Conservation (phyloP, 2,113 vertebrate species). For the Helogale parvula region DNA sequence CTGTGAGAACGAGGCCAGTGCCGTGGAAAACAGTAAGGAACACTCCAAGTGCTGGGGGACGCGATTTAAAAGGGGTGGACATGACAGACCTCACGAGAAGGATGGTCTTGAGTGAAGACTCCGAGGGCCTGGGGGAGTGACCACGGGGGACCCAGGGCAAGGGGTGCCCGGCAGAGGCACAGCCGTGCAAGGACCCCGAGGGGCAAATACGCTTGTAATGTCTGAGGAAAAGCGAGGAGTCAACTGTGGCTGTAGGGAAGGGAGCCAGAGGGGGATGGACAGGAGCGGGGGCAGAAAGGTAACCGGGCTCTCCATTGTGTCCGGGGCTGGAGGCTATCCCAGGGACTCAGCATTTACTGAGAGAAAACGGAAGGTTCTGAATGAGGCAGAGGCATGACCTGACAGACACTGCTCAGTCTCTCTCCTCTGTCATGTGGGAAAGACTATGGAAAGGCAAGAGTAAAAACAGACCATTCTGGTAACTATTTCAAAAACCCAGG, state of each 20-base stretch:
- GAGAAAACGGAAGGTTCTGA: background rate
- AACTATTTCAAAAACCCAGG: background rate
- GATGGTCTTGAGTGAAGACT: background rate
- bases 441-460: background rate
- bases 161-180: background rate
- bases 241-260: background rate
- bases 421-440: background rate
- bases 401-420: background rate
- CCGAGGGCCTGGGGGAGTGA: background rate
- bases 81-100: background rate
- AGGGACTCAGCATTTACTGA: background rate
- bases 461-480: background rate
- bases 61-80: background rate
- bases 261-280: background rate
- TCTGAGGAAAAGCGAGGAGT: background rate
- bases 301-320: fast-evolving
- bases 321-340: fast-evolving
- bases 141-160: background rate
- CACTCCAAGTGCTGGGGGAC: too few relatives aligned
- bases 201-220: background rate
- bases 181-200: background rate
- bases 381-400: too few relatives aligned
- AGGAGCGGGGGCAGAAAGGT: background rate
- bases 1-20: background rate
- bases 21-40: background rate